A percentile compares a stretch with the other conserved stretches of the same genome.
phyloP scores from a whole-genome alignment of 2,113 vertebrate genomes.

The Rhinogobius similis region DNA sequence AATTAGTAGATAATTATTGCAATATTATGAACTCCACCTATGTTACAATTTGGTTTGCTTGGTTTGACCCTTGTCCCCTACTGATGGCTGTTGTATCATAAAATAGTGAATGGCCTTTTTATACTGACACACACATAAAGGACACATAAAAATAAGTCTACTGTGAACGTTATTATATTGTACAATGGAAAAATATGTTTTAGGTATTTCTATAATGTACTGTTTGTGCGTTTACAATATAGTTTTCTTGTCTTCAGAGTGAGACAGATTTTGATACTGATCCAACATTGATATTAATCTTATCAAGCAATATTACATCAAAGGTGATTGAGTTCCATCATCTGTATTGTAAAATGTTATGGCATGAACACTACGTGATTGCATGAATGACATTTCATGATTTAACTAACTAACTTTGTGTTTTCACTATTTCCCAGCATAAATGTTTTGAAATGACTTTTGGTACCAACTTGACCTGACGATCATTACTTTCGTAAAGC shows the following conservation, averaged over 20 bases:
- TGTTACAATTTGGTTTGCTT: conserved; percentile 18
- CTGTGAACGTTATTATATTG: neutral
- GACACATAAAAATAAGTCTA: neutral
- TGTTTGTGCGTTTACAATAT: neutral
- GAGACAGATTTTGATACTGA: neutral
- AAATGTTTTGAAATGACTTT: neutral
- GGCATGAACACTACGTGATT: neutral
- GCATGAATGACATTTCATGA: neutral
- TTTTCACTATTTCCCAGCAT: neutral
- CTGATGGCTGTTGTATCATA: neutral
- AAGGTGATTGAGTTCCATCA: neutral
- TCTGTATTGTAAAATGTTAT: neutral
- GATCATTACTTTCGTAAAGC: conserved; percentile 3
- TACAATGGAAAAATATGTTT: conserved; percentile 2
- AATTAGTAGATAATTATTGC: neutral
- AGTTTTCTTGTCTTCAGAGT: neutral
- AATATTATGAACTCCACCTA: neutral
- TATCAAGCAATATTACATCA: neutral
- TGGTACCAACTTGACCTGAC: conserved; percentile 13
- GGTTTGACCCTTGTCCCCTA: conserved; percentile 46
- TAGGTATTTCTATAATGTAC: neutral
- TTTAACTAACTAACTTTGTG: neutral
- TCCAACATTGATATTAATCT: neutral
- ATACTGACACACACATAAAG: too few species aligned
- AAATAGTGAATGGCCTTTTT: neutral